These are phyloP conservation scores for Drosophila virilis DNA, from an alignment of 1,140 invertebrate species.

Conservation along the genomic window DNA sequence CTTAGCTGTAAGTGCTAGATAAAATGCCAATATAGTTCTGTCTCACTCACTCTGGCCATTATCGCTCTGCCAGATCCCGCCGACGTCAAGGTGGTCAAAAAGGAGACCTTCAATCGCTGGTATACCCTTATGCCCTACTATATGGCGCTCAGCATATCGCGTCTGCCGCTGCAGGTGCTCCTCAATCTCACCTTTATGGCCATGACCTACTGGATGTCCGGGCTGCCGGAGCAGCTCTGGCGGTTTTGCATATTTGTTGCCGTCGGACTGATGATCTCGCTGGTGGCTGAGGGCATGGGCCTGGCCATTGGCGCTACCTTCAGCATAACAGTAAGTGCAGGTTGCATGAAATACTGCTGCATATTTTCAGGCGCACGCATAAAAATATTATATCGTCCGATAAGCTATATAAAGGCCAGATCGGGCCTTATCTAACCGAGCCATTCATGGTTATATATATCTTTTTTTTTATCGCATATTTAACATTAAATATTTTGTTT, in stretches of 20 bases:
- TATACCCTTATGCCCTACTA: conserved; percentile 92
- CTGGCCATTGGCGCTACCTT: conserved; percentile 88
- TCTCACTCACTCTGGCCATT: background rate
- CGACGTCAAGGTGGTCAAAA: conserved; percentile 91
- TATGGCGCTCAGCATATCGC: conserved; percentile 90
- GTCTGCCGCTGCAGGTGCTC: conserved; percentile 86
- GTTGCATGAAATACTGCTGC: too few relatives aligned
- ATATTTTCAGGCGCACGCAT: too few relatives aligned
- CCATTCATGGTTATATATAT: too few relatives aligned
- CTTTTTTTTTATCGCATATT: too few relatives aligned
- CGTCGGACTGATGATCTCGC: conserved; percentile 86
- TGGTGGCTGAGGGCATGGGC: conserved; percentile 87
- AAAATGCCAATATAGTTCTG: background rate
- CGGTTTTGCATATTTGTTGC: conserved; percentile 86
- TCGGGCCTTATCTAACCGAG: too few relatives aligned
- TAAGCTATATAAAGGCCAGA: too few relatives aligned
- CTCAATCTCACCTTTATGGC: conserved; percentile 86
- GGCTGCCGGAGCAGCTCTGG: conserved; percentile 85
- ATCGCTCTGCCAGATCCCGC: conserved; percentile 87
- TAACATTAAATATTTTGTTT: too few relatives aligned
- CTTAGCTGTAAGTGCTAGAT: conserved; percentile 85
- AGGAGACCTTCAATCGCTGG: conserved; percentile 94
- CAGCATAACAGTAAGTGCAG: conserved; percentile 86
- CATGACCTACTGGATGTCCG: conserved; percentile 87
- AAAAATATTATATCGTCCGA: too few relatives aligned